These are phyloP conservation scores for Calameuta filiformis DNA, from an alignment of 2,888 invertebrate genomes.

Conservation along the genomic window DNA sequence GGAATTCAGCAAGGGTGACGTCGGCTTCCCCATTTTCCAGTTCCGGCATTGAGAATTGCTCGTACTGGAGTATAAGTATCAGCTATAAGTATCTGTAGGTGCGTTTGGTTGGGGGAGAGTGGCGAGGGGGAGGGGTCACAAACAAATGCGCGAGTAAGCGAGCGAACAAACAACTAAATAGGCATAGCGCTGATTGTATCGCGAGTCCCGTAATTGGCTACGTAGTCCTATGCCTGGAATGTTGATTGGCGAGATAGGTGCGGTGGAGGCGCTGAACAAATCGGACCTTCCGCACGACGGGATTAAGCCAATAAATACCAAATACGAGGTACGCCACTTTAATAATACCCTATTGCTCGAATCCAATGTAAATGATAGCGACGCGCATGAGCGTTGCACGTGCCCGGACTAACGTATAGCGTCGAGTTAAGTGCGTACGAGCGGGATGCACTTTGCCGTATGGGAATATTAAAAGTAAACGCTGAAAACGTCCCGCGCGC, in stretches of 20 bases:
- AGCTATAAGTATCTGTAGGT: not conserved
- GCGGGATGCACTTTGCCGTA: not conserved
- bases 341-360: not conserved
- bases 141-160: not conserved
- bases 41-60: not conserved
- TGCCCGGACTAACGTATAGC: not conserved
- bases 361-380: not conserved
- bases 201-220: constrained; percentile 51
- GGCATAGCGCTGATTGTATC: constrained; percentile 50
- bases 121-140: not conserved
- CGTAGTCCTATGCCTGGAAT: constrained; percentile 52
- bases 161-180: constrained; percentile 45
- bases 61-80: not conserved
- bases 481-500: not conserved
- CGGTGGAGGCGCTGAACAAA: constrained; percentile 35
- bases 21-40: not conserved
- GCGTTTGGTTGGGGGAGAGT: not conserved
- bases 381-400: not conserved
- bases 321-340: constrained; percentile 14
- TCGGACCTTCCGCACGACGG: constrained; percentile 22
- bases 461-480: not conserved
- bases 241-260: constrained; percentile 56
- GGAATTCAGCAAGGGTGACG: not conserved
- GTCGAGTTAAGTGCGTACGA: not conserved
- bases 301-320: constrained; percentile 49